phyloP scores from a whole-genome alignment of 1,140 invertebrate genomes.

The Cotesia glomerata region DNA sequence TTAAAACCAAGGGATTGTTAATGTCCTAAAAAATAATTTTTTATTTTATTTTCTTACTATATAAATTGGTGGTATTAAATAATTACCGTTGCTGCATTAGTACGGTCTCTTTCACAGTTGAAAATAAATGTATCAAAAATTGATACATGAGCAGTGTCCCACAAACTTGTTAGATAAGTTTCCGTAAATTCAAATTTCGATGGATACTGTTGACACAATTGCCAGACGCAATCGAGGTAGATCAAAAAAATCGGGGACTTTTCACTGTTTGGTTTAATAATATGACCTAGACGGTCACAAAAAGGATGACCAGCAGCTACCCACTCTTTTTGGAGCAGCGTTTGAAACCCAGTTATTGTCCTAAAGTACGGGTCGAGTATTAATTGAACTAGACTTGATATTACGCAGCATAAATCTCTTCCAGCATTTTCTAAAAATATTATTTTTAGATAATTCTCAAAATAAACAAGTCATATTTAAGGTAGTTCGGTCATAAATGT shows the following conservation, averaged over 20 bases:
- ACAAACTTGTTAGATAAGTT: slow-evolving; percentile 88
- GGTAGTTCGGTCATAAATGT: no score
- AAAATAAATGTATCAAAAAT: slow-evolving; percentile 94
- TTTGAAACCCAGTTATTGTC: slow-evolving; percentile 88
- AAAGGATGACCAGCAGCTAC: slow-evolving; percentile 90
- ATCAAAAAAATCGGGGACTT: slow-evolving; percentile 85
- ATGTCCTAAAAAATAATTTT: slow-evolving; percentile 53
- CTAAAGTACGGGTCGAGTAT: slow-evolving; percentile 85
- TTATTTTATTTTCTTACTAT: not conserved
- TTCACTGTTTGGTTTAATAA: slow-evolving; percentile 63
- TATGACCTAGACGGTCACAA: slow-evolving; percentile 72
- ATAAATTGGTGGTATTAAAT: slow-evolving; percentile 19
- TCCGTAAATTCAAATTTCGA: slow-evolving; percentile 90
- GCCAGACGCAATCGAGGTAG: slow-evolving; percentile 94
- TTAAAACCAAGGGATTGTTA: slow-evolving; percentile 66
- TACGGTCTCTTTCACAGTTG: slow-evolving; percentile 77
- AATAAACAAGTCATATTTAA: not conserved
- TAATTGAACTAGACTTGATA: slow-evolving; percentile 87
- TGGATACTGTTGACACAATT: slow-evolving; percentile 87
- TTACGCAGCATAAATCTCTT: slow-evolving; percentile 86
- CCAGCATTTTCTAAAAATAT: slow-evolving; percentile 76
- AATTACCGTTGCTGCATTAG: slow-evolving; percentile 64
- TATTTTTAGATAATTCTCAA: slow-evolving; percentile 11
- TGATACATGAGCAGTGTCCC: slow-evolving; percentile 86
- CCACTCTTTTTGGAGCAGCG: slow-evolving; percentile 94